Conservation (phyloP, 2,113 vertebrate species). For the Elgaria multicarinata region DNA sequence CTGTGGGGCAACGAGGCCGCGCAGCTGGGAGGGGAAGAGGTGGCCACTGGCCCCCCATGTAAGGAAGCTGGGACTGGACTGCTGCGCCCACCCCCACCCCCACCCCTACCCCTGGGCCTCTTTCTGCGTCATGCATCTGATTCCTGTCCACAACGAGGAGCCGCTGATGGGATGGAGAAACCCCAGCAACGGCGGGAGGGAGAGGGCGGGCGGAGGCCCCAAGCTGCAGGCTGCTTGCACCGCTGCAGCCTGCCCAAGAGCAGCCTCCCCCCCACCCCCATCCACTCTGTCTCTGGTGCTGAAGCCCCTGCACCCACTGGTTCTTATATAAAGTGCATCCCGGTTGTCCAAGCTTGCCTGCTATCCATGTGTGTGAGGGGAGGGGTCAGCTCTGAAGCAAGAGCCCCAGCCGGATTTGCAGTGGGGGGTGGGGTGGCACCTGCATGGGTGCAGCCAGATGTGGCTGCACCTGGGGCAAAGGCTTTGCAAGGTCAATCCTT, state of each 20-base stretch:
- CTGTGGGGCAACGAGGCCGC: not conserved
- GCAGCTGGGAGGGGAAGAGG: not conserved
- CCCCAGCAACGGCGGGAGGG: not conserved
- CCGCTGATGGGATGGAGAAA: not conserved
- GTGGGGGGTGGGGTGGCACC: no score
- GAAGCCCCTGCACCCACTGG: no score
- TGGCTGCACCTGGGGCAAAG: no score
- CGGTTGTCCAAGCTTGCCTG: not conserved
- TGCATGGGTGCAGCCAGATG: no score
- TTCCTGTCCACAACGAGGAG: not conserved
- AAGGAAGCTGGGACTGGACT: not conserved
- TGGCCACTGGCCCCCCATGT: not conserved
- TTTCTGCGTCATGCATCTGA: not conserved
- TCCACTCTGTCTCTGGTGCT: not conserved
- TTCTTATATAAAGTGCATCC: not conserved
- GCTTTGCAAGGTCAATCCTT: no score
- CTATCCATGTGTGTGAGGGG: not conserved
- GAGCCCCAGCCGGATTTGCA: no score
- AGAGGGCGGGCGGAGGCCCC: constrained; percentile 44
- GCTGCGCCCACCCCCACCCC: not conserved
- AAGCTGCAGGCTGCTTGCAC: not conserved
- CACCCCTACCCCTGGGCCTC: no score
- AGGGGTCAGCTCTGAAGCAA: not conserved
- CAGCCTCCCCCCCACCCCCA: not conserved
- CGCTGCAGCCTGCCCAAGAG: not conserved